Conservation (phyloP, 2,888 invertebrate genomes). For the Sinohyriopsis cumingii region DNA sequence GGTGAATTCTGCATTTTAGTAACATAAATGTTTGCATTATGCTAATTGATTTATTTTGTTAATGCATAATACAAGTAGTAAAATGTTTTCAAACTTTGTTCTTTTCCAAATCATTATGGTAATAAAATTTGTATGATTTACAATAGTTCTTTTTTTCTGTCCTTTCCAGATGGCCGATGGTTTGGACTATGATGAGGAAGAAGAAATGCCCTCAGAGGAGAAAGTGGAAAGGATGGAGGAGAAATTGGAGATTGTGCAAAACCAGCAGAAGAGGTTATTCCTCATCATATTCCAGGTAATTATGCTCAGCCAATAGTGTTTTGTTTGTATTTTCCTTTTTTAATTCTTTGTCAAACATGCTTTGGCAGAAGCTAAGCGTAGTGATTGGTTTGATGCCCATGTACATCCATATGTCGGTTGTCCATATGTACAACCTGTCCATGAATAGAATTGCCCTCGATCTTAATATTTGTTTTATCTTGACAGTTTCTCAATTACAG, state of each 20-base stretch:
- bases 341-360: too few relatives aligned
- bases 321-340: background rate
- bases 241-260: constrained; percentile 92
- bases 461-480: too few relatives aligned
- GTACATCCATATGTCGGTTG: too few relatives aligned
- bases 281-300: constrained; percentile 93
- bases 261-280: constrained; percentile 96
- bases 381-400: too few relatives aligned
- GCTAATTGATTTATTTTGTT: too few relatives aligned
- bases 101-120: background rate
- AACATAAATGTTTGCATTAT: too few relatives aligned
- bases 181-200: constrained; percentile 63
- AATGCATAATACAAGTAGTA: too few relatives aligned
- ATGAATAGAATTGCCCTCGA: too few relatives aligned
- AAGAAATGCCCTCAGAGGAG: constrained; percentile 81
- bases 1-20: too few relatives aligned
- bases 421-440: too few relatives aligned
- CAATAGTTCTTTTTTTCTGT: background rate
- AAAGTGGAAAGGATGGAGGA: constrained; percentile 97
- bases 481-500: too few relatives aligned
- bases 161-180: constrained; percentile 57
- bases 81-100: background rate
- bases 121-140: background rate
- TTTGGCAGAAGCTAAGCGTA: too few relatives aligned
- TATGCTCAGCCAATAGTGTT: background rate